These are phyloP conservation scores for Athripsodes cinereus DNA, from an alignment of 2,888 invertebrate genomes.

Conservation along the genomic window DNA sequence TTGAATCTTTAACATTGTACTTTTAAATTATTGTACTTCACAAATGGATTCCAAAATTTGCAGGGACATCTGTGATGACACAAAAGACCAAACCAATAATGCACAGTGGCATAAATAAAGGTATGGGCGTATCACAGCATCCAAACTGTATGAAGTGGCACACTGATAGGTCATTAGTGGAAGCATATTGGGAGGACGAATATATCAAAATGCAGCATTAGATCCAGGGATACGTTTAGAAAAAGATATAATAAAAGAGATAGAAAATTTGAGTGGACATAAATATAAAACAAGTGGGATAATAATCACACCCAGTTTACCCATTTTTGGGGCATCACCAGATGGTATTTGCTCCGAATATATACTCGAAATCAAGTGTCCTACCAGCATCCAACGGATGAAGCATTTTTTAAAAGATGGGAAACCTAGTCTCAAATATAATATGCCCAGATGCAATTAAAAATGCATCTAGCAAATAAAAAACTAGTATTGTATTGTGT, in stretches of 20 bases:
- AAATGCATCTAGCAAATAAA: constrained; percentile 3
- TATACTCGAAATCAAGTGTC: neutral
- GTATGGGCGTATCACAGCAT: constrained; percentile 3
- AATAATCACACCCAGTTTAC: neutral
- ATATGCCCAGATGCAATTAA: neutral
- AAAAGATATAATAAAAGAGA: neutral
- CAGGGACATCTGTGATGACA: neutral
- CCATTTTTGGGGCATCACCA: constrained; percentile 3
- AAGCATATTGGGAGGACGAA: neutral
- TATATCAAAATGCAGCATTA: neutral
- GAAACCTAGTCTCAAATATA: neutral
- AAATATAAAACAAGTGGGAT: neutral
- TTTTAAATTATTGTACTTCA: neutral
- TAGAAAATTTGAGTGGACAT: neutral
- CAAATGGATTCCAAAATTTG: neutral
- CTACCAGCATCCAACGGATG: no score
- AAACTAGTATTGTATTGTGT: neutral
- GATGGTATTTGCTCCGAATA: neutral
- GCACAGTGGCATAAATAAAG: neutral
- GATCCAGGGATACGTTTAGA: neutral
- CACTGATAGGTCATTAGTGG: neutral
- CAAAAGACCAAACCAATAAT: neutral
- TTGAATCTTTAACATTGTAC: neutral
- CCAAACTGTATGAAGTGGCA: constrained; percentile 3
- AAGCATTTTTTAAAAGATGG: neutral